Percentiles rank a stretch among this genome's conserved stretches.
These are phyloP conservation scores for Scomber scombrus DNA, from an alignment of 2,113 vertebrate species.

Conservation along the genomic window DNA sequence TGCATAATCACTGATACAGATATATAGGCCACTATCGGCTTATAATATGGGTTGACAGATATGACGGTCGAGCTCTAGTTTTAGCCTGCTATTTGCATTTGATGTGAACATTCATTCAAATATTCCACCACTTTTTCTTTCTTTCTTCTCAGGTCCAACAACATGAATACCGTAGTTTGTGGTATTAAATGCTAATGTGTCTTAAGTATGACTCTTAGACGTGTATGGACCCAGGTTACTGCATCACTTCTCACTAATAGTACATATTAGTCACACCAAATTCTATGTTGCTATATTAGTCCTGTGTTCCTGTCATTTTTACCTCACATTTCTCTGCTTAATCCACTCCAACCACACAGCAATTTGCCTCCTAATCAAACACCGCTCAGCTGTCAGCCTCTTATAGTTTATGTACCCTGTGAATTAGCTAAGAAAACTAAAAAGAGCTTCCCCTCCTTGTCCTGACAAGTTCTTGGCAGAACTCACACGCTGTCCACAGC, in stretches of 20 bases:
- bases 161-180: too few relatives aligned
- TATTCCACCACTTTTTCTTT: too few relatives aligned
- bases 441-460: conserved; percentile 51
- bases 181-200: too few relatives aligned
- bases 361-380: not conserved
- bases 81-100: too few relatives aligned
- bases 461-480: conserved; percentile 60
- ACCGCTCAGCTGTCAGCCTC: conserved; percentile 39
- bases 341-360: conserved; percentile 12
- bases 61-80: too few relatives aligned
- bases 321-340: conserved; percentile 6
- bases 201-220: too few relatives aligned
- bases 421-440: conserved; percentile 30
- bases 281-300: not conserved
- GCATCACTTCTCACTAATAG: not conserved
- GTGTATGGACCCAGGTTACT: not conserved
- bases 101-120: too few relatives aligned
- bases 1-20: too few relatives aligned
- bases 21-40: too few relatives aligned
- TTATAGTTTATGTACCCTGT: conserved; percentile 31
- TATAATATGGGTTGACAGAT: too few relatives aligned
- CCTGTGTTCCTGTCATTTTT: not conserved
- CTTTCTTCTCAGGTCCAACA: too few relatives aligned
- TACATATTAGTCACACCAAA: not conserved
- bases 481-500: not conserved